Conservation (phyloP, 2,113 vertebrate genomes). For the Nettapus auritus region DNA sequence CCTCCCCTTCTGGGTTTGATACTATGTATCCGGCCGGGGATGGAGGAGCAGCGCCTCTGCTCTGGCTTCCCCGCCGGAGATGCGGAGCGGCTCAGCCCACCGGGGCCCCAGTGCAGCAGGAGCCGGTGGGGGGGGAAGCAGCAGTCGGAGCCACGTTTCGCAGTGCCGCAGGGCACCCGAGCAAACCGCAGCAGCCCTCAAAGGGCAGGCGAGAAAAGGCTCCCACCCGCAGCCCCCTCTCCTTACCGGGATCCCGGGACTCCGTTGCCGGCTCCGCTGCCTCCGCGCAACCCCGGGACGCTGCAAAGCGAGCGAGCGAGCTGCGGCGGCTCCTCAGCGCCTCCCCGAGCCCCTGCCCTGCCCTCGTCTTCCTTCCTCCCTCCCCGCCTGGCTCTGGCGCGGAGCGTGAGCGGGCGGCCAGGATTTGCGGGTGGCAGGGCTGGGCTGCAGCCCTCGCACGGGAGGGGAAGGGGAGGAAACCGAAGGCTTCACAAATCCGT, state of each 20-base stretch:
- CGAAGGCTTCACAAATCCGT: neutral
- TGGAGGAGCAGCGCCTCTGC: neutral
- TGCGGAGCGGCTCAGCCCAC: neutral
- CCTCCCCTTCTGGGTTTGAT: neutral
- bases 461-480: neutral
- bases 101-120: too few species aligned
- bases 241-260: neutral
- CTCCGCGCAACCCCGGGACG: neutral
- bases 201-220: neutral
- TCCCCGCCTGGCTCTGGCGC: neutral
- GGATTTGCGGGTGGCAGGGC: neutral
- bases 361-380: neutral
- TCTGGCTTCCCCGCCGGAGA: neutral
- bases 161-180: neutral
- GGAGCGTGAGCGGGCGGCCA: neutral
- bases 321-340: neutral
- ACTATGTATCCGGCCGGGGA: conserved; percentile 5
- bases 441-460: neutral
- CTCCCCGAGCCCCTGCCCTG: neutral
- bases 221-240: neutral
- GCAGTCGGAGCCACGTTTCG: too few species aligned
- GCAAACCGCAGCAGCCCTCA: neutral
- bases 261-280: neutral
- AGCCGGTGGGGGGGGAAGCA: too few species aligned
- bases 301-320: neutral